Conservation (phyloP, 2,113 vertebrate genomes). For the Antennarius striatus region DNA sequence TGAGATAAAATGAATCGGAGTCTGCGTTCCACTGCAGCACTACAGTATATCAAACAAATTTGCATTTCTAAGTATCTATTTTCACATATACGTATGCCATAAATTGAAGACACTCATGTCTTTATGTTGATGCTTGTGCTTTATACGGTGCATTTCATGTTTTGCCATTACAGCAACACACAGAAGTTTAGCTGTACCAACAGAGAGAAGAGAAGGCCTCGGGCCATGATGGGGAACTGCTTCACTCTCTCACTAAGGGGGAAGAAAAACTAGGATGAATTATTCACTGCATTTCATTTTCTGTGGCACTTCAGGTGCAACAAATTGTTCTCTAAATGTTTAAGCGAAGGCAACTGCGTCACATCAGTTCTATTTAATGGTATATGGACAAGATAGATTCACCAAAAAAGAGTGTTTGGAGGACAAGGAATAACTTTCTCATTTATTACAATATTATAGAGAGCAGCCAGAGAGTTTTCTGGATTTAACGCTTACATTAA, state of each 20-base stretch:
- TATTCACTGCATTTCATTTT: conserved; percentile 53
- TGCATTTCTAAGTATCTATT: neutral
- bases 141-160: conserved; percentile 21
- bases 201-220: conserved; percentile 32
- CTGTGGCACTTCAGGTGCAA: conserved; percentile 32
- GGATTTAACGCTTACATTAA: neutral
- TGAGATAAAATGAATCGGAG: conserved; percentile 27
- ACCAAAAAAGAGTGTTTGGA: neutral
- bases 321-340: conserved; percentile 44
- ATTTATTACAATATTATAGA: neutral
- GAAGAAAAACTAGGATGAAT: conserved; percentile 39
- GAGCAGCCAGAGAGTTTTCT: neutral
- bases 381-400: conserved; percentile 5
- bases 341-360: conserved; percentile 27
- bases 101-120: neutral
- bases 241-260: neutral
- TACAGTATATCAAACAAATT: conserved; percentile 3
- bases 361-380: conserved; percentile 5
- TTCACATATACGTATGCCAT: neutral
- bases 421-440: neutral
- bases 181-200: conserved; percentile 25
- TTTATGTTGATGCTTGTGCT: neutral
- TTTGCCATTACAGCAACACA: conserved; percentile 11
- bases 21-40: conserved; percentile 1
- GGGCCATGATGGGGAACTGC: conserved; percentile 21